Evolutionary conservation across 2,113 vertebrate genomes (phyloP), one percentile per base, ranked within the genome.

Genomic region (Poicephalus meyeri): DNA sequence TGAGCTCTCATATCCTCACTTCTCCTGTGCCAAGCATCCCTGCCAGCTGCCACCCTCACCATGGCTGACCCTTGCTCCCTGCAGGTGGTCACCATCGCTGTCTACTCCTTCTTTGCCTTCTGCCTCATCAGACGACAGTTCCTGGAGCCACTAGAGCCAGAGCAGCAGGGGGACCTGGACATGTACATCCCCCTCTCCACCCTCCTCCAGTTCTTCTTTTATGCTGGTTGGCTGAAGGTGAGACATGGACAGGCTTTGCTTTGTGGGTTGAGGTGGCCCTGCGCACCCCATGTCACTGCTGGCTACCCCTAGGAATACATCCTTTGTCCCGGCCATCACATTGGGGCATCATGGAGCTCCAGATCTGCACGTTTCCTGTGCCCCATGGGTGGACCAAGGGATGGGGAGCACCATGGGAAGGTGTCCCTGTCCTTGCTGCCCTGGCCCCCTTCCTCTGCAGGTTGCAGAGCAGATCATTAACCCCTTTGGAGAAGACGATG

Each of bases 171-270:
- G 31, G 80, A 97, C 28, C 79, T 98, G 64, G 99, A 99, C 93
- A 92, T 99, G 96, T 99, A 99, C 1, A 80, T 99, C 17, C 99
- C 98, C 2, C 96, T 99, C 66, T 98, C 99, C 86, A 99, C 98
- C 2, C 96, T 99, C 77, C 98, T 99, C 91, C 98, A 99, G 97
- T 99, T 99, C 97, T 99, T 99, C 97, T 99, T 99, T 97, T 99
- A 99, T 9, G 95, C 98, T 0, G 98, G 99, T 58, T 99, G 99
- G 99, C 98, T 99, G 61, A 99, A 99, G 98, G 98, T 99, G 71
- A 76, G 95, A 53, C 1, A 17, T 3, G 3, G 26, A 8, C 56
- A 31, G 1, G n/a, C 29, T 85, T 65, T 44, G n/a, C 44, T 50
- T 63, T 41, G 26, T 1, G 6, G 52, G 50, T 21, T 7, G 42